Base-by-base conservation (phyloP, 2,113 vertebrate species). In the Condylura cristata region DNA sequence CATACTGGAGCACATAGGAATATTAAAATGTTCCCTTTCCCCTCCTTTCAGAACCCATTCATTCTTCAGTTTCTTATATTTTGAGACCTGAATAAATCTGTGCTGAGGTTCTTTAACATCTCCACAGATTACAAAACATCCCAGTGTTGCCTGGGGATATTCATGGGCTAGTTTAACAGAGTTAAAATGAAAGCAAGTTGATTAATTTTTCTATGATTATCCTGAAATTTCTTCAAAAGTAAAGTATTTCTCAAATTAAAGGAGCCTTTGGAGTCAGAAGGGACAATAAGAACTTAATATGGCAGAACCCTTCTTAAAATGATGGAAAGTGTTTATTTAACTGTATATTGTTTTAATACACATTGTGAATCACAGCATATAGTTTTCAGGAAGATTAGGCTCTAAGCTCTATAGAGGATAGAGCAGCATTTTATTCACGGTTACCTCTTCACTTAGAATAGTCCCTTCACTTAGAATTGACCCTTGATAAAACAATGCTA, bases 191-290 rank as follows among this genome's bases (percentile, higher is more conserved):
- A 91, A 8, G 4, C 34, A 93, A 86, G 16, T 16, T n/a, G 51
- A 80, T 9, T 70, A 87, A 83, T 65, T 61, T 56, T 84, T 85
- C 9, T 46, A 28, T 32, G 28, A 78, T 16, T n/a, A 90, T 72
- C 12, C 18, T 71, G 16, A 44, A 56, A 26, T 89, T 94, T n/a
- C 46, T 65, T 37, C 22, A 95, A 24, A 86, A 81, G 41, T 51
- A 84, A 56, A 56, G 34, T 51, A 30, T 86, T 26, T 86, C 44
- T 48, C 61, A 80, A 80, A 75, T 72, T 65, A 96, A 68, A 81
- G 56, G 32, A 91, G 28, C 13, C 48, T 72, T 90, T 22, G 89
- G 58, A 91, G 60, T 61, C 39, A 84, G 70, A 79, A 90, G 39
- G 2, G 26, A 26, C 10, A 12, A 6, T 44, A 88, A 78, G 17